phyloP scores from a whole-genome alignment of 2,888 invertebrate species.

The Apodemia hepburni region DNA sequence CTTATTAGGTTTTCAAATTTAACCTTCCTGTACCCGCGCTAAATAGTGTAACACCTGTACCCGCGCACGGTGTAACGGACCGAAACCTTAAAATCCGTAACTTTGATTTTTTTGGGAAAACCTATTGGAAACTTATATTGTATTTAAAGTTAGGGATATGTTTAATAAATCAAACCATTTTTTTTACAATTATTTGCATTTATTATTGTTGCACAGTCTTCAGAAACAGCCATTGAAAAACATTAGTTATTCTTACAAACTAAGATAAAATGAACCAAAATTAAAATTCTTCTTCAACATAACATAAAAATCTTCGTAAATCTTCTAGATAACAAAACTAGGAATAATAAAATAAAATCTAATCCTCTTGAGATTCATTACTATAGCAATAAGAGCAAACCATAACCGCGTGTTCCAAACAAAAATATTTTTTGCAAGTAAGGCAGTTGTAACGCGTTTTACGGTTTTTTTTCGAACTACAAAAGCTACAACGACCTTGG shows the following conservation, averaged over 20 bases:
- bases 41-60: too few species aligned
- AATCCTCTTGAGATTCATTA: constrained; percentile 14
- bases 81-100: constrained; percentile 22
- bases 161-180: constrained; percentile 21
- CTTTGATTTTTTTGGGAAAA: constrained; percentile 22
- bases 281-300: constrained; percentile 21
- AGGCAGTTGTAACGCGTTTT: constrained; percentile 23
- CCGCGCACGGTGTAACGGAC: constrained; percentile 12
- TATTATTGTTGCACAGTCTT: constrained; percentile 24
- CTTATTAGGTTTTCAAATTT: too few species aligned
- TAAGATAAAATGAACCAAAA: too few species aligned
- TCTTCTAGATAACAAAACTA: constrained; percentile 20
- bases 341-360: constrained; percentile 16
- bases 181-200: constrained; percentile 22
- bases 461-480: constrained; percentile 23
- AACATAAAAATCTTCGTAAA: constrained; percentile 22
- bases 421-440: constrained; percentile 23
- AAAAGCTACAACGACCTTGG: constrained; percentile 22
- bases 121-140: constrained; percentile 20
- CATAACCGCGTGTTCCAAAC: constrained; percentile 22
- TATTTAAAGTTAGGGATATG: constrained; percentile 24
- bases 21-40: too few species aligned
- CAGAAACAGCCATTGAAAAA: constrained; percentile 17
- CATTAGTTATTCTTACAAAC: neutral
- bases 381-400: constrained; percentile 22